Evolutionary conservation across 2,113 vertebrate genomes (phyloP), one percentile per base, ranked within the genome.

Genomic region (Melanerpes formicivorus): DNA sequence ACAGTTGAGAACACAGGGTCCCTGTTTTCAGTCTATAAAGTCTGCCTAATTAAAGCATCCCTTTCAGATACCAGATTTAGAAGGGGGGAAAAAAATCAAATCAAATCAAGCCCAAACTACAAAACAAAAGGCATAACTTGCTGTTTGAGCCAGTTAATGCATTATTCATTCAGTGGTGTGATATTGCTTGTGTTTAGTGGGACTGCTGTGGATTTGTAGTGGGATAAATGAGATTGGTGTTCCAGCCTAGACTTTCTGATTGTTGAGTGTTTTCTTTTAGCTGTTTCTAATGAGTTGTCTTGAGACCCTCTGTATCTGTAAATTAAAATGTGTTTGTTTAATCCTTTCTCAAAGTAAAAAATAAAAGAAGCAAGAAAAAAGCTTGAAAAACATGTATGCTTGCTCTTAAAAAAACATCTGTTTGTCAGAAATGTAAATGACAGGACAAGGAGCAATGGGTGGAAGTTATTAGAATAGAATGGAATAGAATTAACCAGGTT

Each of bases 1-100:
- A 91, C 80, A 85, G 84, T 37, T 77, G 19, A 90, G 79, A 94
- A 94, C 96, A 93, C 90, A 94, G 82, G 50, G 73, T 93, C 94
- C 65, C 94, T 96, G 93, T 94, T 87, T 93, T 29, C 85, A 85
- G 75, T 87, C 93, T 89, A 84, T 88, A 92, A 95, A 94, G 58
- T 94, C 82, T 78, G 82, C 64, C 84, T 93, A 96, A 95, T 93
- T 96, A 93, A 95, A 93, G 87, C 84, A 92, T 93, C 87, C 83
- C 87, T 91, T 94, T 88, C 88, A 91, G 81, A 89, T 65, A 87
- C 65, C 72, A 83, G 84, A 80, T 94, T 89, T 76, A 27, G 19
- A 6, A 11, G 16, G 7, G 26, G 2, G 7, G 11, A 29, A 21
- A 15, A 3, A 11, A 17, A 27, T 11, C 14, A 34, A 32, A 27